Conservation (phyloP, 2,113 vertebrate species). For the Xyliphius kryptos region DNA sequence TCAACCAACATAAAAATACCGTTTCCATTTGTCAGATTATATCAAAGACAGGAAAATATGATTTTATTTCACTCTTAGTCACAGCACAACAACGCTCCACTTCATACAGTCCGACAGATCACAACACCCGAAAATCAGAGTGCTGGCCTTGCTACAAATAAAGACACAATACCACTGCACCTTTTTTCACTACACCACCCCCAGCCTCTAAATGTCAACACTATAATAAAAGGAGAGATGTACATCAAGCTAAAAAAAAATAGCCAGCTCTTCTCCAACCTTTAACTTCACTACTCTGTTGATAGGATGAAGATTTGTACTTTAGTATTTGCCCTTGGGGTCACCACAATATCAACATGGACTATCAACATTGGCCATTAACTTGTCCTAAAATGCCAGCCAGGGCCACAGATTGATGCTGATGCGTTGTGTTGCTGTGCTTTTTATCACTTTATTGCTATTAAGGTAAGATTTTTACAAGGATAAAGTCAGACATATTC, state of each 20-base stretch:
- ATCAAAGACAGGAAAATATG: too few species aligned
- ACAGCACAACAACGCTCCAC: too few species aligned
- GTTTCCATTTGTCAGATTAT: too few species aligned
- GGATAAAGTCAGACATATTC: conserved; percentile 47
- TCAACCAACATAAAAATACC: too few species aligned
- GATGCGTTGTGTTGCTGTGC: conserved; percentile 39
- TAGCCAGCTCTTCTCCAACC: neutral
- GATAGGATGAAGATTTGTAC: conserved; percentile 1
- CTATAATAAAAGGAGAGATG: neutral
- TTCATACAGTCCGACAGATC: too few species aligned
- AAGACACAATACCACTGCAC: too few species aligned
- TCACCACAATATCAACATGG: conserved; percentile 50
- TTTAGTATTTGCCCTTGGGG: conserved; percentile 24
- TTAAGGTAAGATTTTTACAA: conserved; percentile 38
- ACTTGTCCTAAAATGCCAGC: conserved; percentile 53
- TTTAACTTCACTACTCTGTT: neutral
- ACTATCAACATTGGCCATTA: conserved; percentile 52
- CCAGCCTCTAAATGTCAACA: conserved; percentile 11
- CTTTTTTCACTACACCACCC: too few species aligned
- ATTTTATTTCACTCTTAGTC: too few species aligned
- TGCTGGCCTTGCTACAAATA: too few species aligned
- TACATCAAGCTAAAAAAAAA: neutral
- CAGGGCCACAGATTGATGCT: conserved; percentile 37
- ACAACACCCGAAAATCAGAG: too few species aligned
- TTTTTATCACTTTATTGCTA: conserved; percentile 26